Conservation (phyloP, 2,888 invertebrate genomes). For the Rutpela maculata region DNA sequence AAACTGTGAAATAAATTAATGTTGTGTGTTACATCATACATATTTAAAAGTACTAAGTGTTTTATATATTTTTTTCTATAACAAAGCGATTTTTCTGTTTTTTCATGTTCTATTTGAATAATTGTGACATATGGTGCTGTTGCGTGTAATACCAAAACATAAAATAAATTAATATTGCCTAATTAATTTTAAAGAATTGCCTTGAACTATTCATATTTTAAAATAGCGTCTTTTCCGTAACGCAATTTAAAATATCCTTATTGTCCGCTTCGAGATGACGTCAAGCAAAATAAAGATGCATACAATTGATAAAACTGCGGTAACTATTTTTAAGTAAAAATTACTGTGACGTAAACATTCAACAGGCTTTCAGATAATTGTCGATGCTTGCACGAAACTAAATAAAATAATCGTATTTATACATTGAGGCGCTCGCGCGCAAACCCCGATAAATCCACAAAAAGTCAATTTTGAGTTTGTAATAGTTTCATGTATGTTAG, state of each 20-base stretch:
- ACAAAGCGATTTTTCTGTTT: background rate
- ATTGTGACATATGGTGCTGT: background rate
- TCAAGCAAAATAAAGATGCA: background rate
- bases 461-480: too few relatives aligned
- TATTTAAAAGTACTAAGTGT: background rate
- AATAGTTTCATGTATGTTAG: too few relatives aligned
- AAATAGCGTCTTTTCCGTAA: background rate
- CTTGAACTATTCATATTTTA: conserved; percentile 15
- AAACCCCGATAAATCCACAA: too few relatives aligned
- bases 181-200: conserved; percentile 8
- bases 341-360: background rate
- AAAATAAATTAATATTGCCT: background rate
- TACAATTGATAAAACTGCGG: conserved; percentile 8
- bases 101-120: background rate
- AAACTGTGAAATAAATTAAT: too few relatives aligned
- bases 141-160: background rate
- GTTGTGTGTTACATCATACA: background rate
- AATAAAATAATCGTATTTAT: too few relatives aligned
- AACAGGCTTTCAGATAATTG: background rate
- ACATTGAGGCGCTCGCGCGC: too few relatives aligned
- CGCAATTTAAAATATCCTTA: background rate
- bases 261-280: background rate
- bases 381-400: too few relatives aligned
- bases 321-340: background rate
- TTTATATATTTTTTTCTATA: background rate